Percentiles rank a stretch among this genome's conserved stretches.
Conservation (phyloP, 2,888 invertebrate species). For the Noctua janthina region DNA sequence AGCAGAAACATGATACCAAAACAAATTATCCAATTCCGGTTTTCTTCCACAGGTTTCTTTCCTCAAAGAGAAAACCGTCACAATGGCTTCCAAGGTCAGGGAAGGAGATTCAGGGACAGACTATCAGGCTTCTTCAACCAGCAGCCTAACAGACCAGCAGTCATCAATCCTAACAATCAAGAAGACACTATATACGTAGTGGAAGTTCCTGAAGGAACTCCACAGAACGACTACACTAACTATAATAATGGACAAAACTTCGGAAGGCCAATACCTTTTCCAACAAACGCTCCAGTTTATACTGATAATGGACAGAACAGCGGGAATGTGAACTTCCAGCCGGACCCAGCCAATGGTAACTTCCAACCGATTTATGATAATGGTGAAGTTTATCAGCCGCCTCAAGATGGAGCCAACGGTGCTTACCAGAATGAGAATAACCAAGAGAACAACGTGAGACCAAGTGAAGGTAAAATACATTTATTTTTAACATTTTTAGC, state of each 20-base stretch:
- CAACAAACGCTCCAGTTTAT: conserved; percentile 28
- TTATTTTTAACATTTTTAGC: neutral
- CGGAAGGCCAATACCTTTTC: conserved; percentile 44
- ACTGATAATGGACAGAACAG: conserved; percentile 23
- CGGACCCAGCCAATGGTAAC: conserved; percentile 18
- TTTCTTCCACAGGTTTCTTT: conserved; percentile 75
- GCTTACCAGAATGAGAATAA: conserved; percentile 35
- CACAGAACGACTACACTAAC: conserved; percentile 33
- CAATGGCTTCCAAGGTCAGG: conserved; percentile 60
- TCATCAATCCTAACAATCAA: conserved; percentile 19
- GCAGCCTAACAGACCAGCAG: conserved; percentile 56
- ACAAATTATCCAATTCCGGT: neutral
- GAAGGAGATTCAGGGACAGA: conserved; percentile 68
- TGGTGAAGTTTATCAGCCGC: conserved; percentile 16
- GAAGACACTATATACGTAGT: conserved; percentile 39
- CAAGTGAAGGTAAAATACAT: conserved; percentile 44
- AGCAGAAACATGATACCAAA: neutral
- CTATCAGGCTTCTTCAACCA: conserved; percentile 66
- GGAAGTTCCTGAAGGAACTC: conserved; percentile 17
- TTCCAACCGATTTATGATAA: conserved; percentile 21
- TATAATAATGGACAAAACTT: conserved; percentile 43
- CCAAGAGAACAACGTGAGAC: conserved; percentile 34
- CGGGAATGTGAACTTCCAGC: conserved; percentile 53
- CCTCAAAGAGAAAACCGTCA: conserved; percentile 73
- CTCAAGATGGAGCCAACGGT: conserved; percentile 13